Percentiles rank a stretch among this genome's conserved stretches.
Evolutionary conservation across 2,113 vertebrate genomes (phyloP).

Genomic region (Phyllostomus discolor): DNA sequence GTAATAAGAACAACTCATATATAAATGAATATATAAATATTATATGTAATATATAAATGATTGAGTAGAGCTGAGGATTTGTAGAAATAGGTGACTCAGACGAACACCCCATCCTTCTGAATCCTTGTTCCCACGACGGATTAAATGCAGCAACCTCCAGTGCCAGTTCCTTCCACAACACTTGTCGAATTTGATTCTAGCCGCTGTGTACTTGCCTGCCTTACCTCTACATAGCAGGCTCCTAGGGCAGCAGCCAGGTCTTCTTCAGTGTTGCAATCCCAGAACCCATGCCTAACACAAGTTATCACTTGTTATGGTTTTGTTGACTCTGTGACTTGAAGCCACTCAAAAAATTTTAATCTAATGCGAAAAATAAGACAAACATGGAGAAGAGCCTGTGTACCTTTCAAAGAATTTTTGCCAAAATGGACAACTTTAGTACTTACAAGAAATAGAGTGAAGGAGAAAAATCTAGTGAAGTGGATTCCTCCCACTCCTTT

Average conservation of each 20-base stretch:
- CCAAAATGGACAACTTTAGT: background rate
- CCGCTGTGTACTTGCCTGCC: background rate
- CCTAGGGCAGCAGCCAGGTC: background rate
- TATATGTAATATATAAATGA: background rate
- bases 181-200: background rate
- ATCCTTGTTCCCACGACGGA: background rate
- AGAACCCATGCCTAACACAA: background rate
- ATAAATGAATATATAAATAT: background rate
- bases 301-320: background rate
- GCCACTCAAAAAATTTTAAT: background rate
- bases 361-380: background rate
- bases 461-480: background rate
- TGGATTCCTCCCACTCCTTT: background rate
- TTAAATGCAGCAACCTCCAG: background rate
- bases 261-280: background rate
- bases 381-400: background rate
- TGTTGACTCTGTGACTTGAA: background rate
- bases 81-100: background rate
- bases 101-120: background rate
- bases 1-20: background rate
- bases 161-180: too few relatives aligned
- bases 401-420: background rate
- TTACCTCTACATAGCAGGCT: background rate
- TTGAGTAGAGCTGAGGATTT: background rate
- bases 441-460: background rate